Evolutionary conservation across 2,888 invertebrate species (phyloP).

Genomic region (Tuta absoluta): DNA sequence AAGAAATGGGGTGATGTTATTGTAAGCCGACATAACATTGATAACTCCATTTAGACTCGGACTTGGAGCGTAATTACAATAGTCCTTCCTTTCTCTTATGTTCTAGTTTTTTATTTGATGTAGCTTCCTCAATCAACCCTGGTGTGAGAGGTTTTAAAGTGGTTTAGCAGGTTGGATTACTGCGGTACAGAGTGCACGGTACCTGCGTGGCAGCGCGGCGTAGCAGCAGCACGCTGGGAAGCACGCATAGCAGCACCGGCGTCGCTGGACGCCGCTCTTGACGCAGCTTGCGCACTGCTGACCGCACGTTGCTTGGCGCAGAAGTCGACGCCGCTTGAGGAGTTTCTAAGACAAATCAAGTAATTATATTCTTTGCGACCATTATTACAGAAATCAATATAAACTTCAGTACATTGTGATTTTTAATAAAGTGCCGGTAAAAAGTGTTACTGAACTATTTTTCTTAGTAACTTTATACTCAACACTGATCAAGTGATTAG

Average conservation of each 20-base stretch:
- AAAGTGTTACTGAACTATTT: too few species aligned
- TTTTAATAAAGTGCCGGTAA: too few species aligned
- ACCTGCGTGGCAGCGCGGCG: conserved; percentile 89
- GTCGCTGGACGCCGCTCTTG: conserved; percentile 94
- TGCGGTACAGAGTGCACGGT: background rate
- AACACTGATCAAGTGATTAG: too few species aligned
- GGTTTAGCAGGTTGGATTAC: background rate
- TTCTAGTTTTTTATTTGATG: too few species aligned
- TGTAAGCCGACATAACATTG: too few species aligned
- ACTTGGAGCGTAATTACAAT: too few species aligned
- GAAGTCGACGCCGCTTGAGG: conserved; percentile 90
- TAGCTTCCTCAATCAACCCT: background rate
- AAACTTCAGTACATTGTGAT: too few species aligned
- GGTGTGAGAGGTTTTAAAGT: background rate
- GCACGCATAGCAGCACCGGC: conserved; percentile 91
- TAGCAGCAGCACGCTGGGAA: conserved; percentile 89
- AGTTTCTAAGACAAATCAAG: conserved; percentile 82
- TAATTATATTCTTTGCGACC: background rate
- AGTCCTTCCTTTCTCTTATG: too few species aligned
- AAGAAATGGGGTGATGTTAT: too few species aligned
- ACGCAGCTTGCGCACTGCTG: conserved; percentile 92
- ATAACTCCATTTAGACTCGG: too few species aligned
- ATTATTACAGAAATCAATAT: too few species aligned
- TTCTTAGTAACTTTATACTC: too few species aligned
- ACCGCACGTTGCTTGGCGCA: conserved; percentile 89